These are phyloP conservation scores for Seira ritae DNA, from an alignment of 2,888 invertebrate species.

Conservation along the genomic window DNA sequence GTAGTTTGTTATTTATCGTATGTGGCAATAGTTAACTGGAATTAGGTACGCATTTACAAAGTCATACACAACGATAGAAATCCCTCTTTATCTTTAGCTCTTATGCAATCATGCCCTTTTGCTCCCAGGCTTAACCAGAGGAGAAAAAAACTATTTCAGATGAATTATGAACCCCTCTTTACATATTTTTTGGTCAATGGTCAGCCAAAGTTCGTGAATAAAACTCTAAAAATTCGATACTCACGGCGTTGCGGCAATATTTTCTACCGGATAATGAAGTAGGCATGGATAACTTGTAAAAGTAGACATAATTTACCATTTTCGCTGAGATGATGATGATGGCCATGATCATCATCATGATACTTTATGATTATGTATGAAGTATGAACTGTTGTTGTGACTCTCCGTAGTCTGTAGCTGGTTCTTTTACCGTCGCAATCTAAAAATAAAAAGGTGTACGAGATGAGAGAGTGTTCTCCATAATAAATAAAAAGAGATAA, in stretches of 20 bases:
- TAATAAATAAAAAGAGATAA: not conserved
- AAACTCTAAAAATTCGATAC: not conserved
- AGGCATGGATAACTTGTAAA: not conserved
- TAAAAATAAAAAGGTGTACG: not conserved
- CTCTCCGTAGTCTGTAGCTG: conserved; percentile 4
- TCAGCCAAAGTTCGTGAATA: conserved; percentile 9
- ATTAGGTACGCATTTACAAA: too few relatives aligned
- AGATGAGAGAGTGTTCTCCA: not conserved
- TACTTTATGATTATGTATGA: too few relatives aligned
- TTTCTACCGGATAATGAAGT: conserved; percentile 40
- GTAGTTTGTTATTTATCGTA: not conserved
- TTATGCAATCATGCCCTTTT: conserved; percentile 29
- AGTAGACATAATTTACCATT: not conserved
- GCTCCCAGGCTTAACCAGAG: conserved; percentile 19
- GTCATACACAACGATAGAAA: not conserved
- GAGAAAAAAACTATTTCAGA: not conserved
- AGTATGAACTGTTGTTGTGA: not conserved
- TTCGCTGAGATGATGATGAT: not conserved
- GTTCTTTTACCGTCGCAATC: conserved; percentile 7
- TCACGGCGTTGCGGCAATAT: conserved; percentile 22
- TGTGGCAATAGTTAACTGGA: too few relatives aligned
- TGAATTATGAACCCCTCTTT: not conserved
- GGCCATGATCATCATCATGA: not conserved
- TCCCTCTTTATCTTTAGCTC: conserved; percentile 1
- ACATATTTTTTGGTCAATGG: conserved; percentile 10